Percentiles rank a stretch among this genome's conserved stretches.
phyloP scores from a whole-genome alignment of 2,888 invertebrate genomes.

The Tortrix viridana region DNA sequence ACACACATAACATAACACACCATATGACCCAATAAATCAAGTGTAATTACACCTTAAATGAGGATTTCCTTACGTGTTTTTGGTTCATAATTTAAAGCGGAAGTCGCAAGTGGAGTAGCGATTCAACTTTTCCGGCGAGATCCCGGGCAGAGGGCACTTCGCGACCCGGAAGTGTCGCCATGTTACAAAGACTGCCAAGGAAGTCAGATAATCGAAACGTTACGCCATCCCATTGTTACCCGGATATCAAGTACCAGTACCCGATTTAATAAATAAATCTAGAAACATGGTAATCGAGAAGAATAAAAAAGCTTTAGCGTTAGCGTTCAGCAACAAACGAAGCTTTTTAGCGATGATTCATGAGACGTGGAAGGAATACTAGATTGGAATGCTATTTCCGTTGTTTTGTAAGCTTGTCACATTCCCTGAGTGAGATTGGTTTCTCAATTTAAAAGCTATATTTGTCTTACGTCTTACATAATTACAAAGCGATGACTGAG shows the following conservation, averaged over 20 bases:
- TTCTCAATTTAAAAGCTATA: constrained; percentile 36
- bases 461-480: constrained; percentile 39
- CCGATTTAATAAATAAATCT: constrained; percentile 39
- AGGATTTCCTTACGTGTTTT: constrained; percentile 11
- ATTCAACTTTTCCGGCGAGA: constrained; percentile 58
- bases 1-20: too few species aligned
- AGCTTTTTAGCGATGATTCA: constrained; percentile 22
- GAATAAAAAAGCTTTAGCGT: too few species aligned
- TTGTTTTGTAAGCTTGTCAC: constrained; percentile 18
- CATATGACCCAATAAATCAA: neutral
- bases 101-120: constrained; percentile 57
- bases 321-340: constrained; percentile 13
- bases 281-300: constrained; percentile 24
- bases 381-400: constrained; percentile 23
- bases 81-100: constrained; percentile 41
- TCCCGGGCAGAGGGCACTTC: constrained; percentile 58
- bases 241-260: constrained; percentile 50
- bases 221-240: constrained; percentile 48
- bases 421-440: constrained; percentile 15
- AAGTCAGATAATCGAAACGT: constrained; percentile 50
- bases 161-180: constrained; percentile 55
- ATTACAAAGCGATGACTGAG: constrained; percentile 60
- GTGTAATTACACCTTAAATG: constrained; percentile 2
- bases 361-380: constrained; percentile 28
- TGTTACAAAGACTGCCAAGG: constrained; percentile 55